Evolutionary conservation across 2,113 vertebrate genomes (phyloP).

Genomic region (Haliaeetus leucogaster): DNA sequence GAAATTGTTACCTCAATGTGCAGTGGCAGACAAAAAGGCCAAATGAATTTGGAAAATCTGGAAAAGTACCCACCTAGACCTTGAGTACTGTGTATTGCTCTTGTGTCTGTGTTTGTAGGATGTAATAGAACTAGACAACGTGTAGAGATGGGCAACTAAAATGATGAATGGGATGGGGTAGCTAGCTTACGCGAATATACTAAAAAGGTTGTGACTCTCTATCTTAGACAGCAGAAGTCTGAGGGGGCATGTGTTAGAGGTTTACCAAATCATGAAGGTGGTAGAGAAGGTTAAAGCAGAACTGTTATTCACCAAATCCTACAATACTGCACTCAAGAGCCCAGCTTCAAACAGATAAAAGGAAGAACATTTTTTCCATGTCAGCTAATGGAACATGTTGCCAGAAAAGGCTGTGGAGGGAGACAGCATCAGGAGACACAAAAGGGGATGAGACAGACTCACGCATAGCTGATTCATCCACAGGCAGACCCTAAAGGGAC

Average conservation of each 20-base stretch:
- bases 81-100: neutral
- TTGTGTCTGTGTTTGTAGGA: neutral
- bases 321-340: neutral
- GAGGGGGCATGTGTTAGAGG: neutral
- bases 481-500: neutral
- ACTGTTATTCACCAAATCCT: neutral
- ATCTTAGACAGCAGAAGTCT: neutral
- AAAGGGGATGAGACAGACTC: neutral
- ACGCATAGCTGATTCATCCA: neutral
- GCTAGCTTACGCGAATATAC: fast-evolving
- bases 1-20: neutral
- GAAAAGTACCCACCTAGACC: neutral
- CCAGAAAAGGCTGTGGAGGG: neutral
- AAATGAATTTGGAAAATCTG: neutral
- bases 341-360: neutral
- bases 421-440: neutral
- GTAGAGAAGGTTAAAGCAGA: neutral
- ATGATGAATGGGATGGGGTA: neutral
- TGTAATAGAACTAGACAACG: neutral
- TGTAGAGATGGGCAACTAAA: neutral
- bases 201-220: neutral
- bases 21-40: neutral
- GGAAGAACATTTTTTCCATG: neutral
- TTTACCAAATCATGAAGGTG: neutral
- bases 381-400: neutral